A percentile compares a stretch with the other conserved stretches of the same genome.
Conservation (phyloP, 2,113 vertebrate genomes). For the Dasyornis broadbenti region DNA sequence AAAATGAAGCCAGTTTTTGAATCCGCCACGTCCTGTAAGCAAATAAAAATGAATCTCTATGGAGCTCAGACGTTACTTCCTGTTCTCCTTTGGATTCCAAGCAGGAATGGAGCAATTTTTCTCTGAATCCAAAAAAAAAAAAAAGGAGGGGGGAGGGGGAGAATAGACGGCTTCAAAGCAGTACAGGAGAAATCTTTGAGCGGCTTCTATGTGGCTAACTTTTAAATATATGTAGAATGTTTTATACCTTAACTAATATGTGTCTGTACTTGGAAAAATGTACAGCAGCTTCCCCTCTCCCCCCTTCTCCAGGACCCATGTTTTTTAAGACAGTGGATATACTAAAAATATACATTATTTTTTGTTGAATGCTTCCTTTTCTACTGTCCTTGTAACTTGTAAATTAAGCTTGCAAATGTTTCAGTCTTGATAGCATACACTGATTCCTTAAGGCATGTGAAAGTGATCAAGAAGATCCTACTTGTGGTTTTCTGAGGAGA, state of each 20-base stretch:
- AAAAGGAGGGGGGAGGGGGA: neutral
- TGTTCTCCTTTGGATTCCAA: constrained; percentile 74
- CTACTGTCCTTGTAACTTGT: neutral
- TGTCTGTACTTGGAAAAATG: neutral
- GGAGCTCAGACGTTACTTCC: constrained; percentile 77
- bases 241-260: neutral
- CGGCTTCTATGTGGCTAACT: neutral
- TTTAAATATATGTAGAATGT: neutral
- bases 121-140: constrained; percentile 48
- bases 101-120: constrained; percentile 66
- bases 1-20: constrained; percentile 80
- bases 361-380: neutral
- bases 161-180: neutral
- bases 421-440: accelerated
- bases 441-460: neutral
- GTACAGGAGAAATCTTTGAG: neutral
- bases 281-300: accelerated
- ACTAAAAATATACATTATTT: neutral
- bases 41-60: constrained; percentile 78
- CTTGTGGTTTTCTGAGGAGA: neutral
- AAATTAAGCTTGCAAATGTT: neutral
- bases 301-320: neutral
- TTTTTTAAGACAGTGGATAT: neutral
- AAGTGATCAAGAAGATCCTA: neutral
- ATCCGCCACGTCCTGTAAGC: constrained; percentile 75